Base-by-base conservation (phyloP, 2,888 invertebrate species). In the Sesamia inferens region DNA sequence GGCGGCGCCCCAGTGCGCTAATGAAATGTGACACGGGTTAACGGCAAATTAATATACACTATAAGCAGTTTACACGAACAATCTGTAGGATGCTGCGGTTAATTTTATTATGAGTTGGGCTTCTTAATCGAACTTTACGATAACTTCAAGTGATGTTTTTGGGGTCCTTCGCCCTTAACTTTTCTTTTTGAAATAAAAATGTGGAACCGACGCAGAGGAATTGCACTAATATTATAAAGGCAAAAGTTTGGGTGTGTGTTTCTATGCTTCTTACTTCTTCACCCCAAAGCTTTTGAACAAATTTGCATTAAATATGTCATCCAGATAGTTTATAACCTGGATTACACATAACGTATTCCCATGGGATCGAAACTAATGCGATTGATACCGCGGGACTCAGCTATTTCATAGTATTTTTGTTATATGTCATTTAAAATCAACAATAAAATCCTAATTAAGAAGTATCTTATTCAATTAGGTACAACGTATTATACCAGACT, bases 11-110 rank as follows among this genome's bases (percentile, higher is more conserved):
- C 63, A 71, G 74, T 64, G 84, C 87, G 90, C 89, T 90, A 92
- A 92, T 91, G 90, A 91, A 90, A 85, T 86, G 87, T 88, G 88
- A 88, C 91, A 87, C 84, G 85, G 84, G 88, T 87, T 89, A 88
- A 84, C 88, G 80, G 81, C 87, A 88, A 90, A 89, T 91, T 86
- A 84, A 88, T 85, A 80, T 63, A 81, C 78, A 80, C 79, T 83
- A 73, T 86, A 84, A 82, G 76, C 84, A 71, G 80, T 79, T 83
- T 76, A 78, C 78, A 76, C 74, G 61, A 59, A 84, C 71, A 81
- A 84, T 76, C 81, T 76, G 69, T 48, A 57, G 64, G 59, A 54
- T 67, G 63, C 24, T 74, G 57, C 59, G 42, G 71, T 77, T 61
- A 71, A 71, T 84, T 63, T 67, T 61, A 76, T 71, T 63, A 57